Conservation (phyloP, 2,888 invertebrate species). For the Philopedon plagiatum region DNA sequence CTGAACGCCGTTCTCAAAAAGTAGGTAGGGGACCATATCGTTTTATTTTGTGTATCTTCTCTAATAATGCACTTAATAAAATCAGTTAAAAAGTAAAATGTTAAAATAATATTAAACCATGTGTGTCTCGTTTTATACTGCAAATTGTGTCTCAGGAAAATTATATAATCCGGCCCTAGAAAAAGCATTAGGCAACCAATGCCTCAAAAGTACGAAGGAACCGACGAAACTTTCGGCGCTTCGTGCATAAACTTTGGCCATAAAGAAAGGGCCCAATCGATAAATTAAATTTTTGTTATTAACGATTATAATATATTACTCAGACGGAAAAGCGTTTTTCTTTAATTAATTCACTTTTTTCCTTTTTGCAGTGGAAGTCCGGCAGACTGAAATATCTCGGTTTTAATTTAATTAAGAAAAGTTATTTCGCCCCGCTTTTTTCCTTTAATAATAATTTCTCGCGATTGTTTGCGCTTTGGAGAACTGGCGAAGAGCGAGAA, state of each 20-base stretch:
- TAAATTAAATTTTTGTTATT: slow-evolving; percentile 68
- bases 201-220: slow-evolving; percentile 27
- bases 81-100: too few relatives aligned
- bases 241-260: slow-evolving; percentile 53
- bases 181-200: slow-evolving; percentile 25
- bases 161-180: slow-evolving; percentile 8
- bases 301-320: slow-evolving; percentile 68
- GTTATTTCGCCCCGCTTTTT: slow-evolving; percentile 57
- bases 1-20: too few relatives aligned
- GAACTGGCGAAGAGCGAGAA: neutral
- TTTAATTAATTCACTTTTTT: slow-evolving; percentile 63
- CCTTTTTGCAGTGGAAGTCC: slow-evolving; percentile 43
- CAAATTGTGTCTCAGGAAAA: neutral
- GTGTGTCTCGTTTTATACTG: too few relatives aligned
- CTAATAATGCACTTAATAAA: too few relatives aligned
- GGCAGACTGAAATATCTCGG: slow-evolving; percentile 58
- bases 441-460: slow-evolving; percentile 48
- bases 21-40: too few relatives aligned
- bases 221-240: slow-evolving; percentile 36
- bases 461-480: slow-evolving; percentile 46
- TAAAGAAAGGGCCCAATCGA: slow-evolving; percentile 62
- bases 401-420: slow-evolving; percentile 67
- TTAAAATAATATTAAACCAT: too few relatives aligned
- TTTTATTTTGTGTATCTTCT: too few relatives aligned
- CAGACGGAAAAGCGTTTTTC: slow-evolving; percentile 63